Evolutionary conservation across 2,888 invertebrate genomes (phyloP).

Genomic region (Amiota minor): DNA sequence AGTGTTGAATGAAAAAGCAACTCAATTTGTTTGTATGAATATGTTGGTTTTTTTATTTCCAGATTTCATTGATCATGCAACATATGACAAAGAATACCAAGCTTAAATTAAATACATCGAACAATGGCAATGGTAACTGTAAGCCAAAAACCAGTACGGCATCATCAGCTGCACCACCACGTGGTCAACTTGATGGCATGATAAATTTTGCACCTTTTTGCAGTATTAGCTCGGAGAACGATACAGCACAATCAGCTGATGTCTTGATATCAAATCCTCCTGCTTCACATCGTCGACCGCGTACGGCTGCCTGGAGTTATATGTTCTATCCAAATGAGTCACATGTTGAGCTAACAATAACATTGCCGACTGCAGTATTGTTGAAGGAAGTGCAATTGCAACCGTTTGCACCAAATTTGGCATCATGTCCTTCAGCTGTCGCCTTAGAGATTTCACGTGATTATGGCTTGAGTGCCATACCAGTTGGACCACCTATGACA

Average conservation of each 20-base stretch:
- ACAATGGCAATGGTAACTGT: constrained; percentile 66
- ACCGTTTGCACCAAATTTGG: constrained; percentile 87
- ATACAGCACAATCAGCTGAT: constrained; percentile 91
- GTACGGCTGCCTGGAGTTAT: constrained; percentile 96
- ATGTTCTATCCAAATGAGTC: constrained; percentile 94
- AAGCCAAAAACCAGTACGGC: constrained; percentile 68
- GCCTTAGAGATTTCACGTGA: constrained; percentile 89
- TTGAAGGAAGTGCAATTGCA: constrained; percentile 90
- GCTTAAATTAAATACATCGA: constrained; percentile 70
- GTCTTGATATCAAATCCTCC: constrained; percentile 86
- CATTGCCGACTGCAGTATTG: constrained; percentile 90
- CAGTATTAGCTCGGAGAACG: constrained; percentile 84
- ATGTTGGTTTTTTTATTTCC: not conserved
- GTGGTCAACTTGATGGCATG: constrained; percentile 83
- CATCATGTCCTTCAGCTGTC: constrained; percentile 91
- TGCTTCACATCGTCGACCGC: constrained; percentile 86
- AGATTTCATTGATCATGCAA: constrained; percentile 77
- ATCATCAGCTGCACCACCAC: constrained; percentile 73
- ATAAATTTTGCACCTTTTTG: constrained; percentile 93
- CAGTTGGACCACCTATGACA: constrained; percentile 88
- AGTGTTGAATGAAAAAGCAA: constrained; percentile 52
- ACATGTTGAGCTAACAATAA: constrained; percentile 89
- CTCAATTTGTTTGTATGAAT: not conserved
- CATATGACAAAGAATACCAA: constrained; percentile 76
- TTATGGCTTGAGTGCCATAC: constrained; percentile 83